Evolutionary conservation across 2,113 vertebrate genomes (phyloP), one percentile per base, ranked within the genome.

Genomic region (Dermatemys mawii): DNA sequence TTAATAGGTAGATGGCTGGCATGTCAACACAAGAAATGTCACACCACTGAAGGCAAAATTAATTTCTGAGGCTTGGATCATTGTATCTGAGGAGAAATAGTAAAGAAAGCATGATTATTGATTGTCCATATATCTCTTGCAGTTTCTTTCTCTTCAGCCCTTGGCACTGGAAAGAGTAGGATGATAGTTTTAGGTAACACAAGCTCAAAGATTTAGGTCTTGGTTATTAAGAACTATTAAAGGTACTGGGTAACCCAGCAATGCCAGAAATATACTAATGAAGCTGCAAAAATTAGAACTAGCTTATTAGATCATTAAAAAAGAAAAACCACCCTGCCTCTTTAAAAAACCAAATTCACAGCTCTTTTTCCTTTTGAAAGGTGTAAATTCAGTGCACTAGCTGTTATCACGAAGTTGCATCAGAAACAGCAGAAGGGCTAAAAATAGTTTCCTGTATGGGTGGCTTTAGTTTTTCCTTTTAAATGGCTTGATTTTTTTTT

Each of bases 401-500:
- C 8, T 73, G 60, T 81, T 81, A 78, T 78, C 48, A 78, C 86
- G 38, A 50, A 75, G 24, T 73, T 95, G 27, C 46, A 86, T 76
- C 87, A 83, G 81, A 92, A 94, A 50, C 41, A 89, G 53, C 11
- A 86, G 81, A 86, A 84, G 44, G 16, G 54, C 76, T 87, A 81
- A 3, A 79, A 46, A 92, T 55, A 38, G 13, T 5, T 89, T 90
- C 50, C 70, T 89, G 26, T 89, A 29, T 54, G 46, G 41, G 8
- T 79, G 21, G 22, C 12, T 4, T 67, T 86, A 81, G 53, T 17
- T 86, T 83, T 67, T 35, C 21, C 55, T 78, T 70, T 7, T 76
- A 83, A 91, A 67, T 53, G 89, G 73, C 44, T 78, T 86, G 55
- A 93, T 76, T 24, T 2, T 87, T 78, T 94, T 88, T 63, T 92